Percentiles rank a stretch among this genome's conserved stretches.
Evolutionary conservation across 2,113 vertebrate species (phyloP).

Genomic region (Damaliscus lunatus): DNA sequence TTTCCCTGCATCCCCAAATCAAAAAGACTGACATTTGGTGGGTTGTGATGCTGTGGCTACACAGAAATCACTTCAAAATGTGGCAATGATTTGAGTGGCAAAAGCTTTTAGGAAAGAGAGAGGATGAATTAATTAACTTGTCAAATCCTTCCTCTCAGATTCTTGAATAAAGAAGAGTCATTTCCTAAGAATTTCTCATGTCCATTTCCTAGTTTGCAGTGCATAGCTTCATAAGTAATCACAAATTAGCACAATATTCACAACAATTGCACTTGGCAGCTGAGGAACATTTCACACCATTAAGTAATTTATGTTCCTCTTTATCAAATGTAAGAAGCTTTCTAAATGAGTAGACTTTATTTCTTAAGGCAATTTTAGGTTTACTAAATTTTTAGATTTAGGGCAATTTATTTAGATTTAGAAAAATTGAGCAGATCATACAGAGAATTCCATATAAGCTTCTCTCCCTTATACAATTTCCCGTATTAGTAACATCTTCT

Average conservation of each 20-base stretch:
- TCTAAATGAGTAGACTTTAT: background rate
- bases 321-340: background rate
- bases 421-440: background rate
- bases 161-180: background rate
- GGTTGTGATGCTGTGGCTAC: background rate
- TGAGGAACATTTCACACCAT: background rate
- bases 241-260: background rate
- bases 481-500: background rate
- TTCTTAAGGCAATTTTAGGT: background rate
- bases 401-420: background rate
- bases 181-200: background rate
- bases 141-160: background rate
- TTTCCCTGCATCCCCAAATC: background rate
- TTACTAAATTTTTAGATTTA: background rate
- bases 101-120: background rate
- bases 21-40: background rate
- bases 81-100: background rate
- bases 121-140: background rate
- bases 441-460: background rate
- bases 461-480: background rate
- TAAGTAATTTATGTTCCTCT: background rate
- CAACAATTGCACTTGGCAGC: background rate
- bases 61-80: background rate
- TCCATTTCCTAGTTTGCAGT: background rate
- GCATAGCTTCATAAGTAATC: background rate